A percentile compares a stretch with the other conserved stretches of the same genome.
Evolutionary conservation across 2,888 invertebrate species (phyloP).

Genomic region (Acanthosoma haemorrhoidale): DNA sequence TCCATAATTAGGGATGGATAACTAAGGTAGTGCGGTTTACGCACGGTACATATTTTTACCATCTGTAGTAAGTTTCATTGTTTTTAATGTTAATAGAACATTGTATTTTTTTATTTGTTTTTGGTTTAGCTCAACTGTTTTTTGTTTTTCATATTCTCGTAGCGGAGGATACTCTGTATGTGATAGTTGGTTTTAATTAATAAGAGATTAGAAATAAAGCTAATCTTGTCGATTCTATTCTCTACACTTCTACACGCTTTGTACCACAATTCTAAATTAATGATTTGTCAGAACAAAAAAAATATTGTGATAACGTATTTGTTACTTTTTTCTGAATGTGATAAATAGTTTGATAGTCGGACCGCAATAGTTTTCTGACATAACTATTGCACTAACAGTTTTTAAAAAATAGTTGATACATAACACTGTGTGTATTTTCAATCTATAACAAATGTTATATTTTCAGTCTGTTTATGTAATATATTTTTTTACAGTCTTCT

Average conservation of each 20-base stretch:
- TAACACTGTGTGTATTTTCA: not conserved
- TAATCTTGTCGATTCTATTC: slow-evolving; percentile 16
- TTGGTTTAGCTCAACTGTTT: slow-evolving; percentile 12
- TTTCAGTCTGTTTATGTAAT: not conserved
- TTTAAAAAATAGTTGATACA: not conserved
- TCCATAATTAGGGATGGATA: slow-evolving; percentile 26
- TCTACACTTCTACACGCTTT: slow-evolving; percentile 7
- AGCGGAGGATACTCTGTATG: slow-evolving; percentile 24
- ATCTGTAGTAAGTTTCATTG: slow-evolving; percentile 17
- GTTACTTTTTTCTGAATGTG: slow-evolving; percentile 9
- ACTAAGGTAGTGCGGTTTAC: slow-evolving; percentile 30
- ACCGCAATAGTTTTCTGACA: not conserved
- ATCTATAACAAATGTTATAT: not conserved
- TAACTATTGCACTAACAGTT: not conserved
- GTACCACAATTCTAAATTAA: slow-evolving; percentile 14
- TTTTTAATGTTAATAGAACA: slow-evolving; percentile 17
- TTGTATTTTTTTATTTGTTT: slow-evolving; percentile 19
- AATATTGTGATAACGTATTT: slow-evolving; percentile 2
- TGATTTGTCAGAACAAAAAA: not conserved
- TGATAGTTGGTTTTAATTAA: slow-evolving; percentile 19
- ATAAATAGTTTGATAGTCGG: slow-evolving; percentile 2
- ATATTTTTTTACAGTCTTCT: not conserved
- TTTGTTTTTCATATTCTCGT: slow-evolving; percentile 1
- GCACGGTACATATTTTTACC: slow-evolving; percentile 28
- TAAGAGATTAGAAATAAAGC: slow-evolving; percentile 10